Base-by-base conservation (phyloP, 2,113 vertebrate species). In the Cryptomyrus ogoouensis region DNA sequence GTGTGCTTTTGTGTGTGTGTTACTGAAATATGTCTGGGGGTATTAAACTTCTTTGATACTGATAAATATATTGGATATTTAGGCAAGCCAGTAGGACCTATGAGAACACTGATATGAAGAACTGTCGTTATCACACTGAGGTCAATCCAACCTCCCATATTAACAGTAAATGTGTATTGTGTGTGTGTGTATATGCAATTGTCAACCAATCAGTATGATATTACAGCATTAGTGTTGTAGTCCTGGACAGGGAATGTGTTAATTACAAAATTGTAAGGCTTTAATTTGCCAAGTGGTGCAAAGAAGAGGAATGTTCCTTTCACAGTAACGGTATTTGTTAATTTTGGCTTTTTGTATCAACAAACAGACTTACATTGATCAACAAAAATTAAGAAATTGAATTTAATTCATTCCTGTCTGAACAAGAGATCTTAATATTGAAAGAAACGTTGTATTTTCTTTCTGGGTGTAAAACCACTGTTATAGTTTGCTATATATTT, bases 81-180 rank as follows among this genome's bases (percentile, higher is more conserved):
- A 56, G 19, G 53, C 53, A 94, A 94, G 93, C 90, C 92, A 89
- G 92, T 31, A 91, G 93, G 93, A 93, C 94, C 93, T 93, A 93
- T 92, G 90, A 89, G 89, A 92, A 90, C 92, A 90, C 90, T 95
- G 93, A 94, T 91, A 89, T 83, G 91, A 92, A 91, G 94, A 94
- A 90, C 89, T 93, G 91, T 94, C 89, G 93, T 95, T 93, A 94
- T 94, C 27, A 70, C n/a, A 70, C 93, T 92, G 91, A 93, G 90
- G 91, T 87, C 86, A 93, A 85, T 87, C 91, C 83, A 91, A 90
- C 87, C 91, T 94, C 92, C 91, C 93, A 93, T 89, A 92, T 94
- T 94, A 95, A 95, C 94, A 95, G 95, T 94, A 95, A 95, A 94
- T n/a, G 91, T 94, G 93, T 91, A 90, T 92, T 92, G 91, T 91